Evolutionary conservation across 2,113 vertebrate genomes (phyloP), one percentile per base, ranked within the genome.

Genomic region (Phalacrocorax brasilianus): DNA sequence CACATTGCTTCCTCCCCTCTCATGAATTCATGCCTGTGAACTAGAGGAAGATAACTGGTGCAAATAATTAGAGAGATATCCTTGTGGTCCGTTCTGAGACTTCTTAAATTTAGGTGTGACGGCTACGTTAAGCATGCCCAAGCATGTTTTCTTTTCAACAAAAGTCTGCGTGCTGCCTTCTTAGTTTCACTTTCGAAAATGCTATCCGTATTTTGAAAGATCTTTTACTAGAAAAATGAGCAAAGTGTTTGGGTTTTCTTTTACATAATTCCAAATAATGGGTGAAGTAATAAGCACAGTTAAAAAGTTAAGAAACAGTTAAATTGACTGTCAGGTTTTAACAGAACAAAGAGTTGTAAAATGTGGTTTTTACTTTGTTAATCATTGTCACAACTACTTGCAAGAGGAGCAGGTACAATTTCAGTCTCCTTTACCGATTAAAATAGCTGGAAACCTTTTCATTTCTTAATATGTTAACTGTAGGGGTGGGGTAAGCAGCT

Each of bases 131-230:
- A 56, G n/a, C 78, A 2, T 40, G 84, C 75, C 49, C 15, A 4
- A 47, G 62, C 65, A 9, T n/a, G 42, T 67, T 61, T 55, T n/a
- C 61, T 35, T 47, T 77, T 49, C 24, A 38, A 59, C 72, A 66
- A 59, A 88, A 52, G 68, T 49, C 91, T 71, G 94, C 88, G 63
- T 78, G 80, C 90, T 56, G 68, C 52, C 2, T 2, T 5, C 93
- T 78, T 89, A 53, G 16, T 96, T 97, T 96, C 95, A 94, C 95
- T 97, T 97, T 97, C 91, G 81, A 1, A 80, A 12, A 13, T 6
- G 8, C 63, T 81, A 66, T 38, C 26, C 0, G 20, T 19, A 8
- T 23, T 35, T 20, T 0, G 2, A 8, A 63, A 20, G 77, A 40
- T 66, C 45, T 45, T 65, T 49, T 49, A 4, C 11, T 22, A 14